These are phyloP conservation scores for Melanerpes aurifrons DNA, from an alignment of 2,113 vertebrate species.

Conservation along the genomic window DNA sequence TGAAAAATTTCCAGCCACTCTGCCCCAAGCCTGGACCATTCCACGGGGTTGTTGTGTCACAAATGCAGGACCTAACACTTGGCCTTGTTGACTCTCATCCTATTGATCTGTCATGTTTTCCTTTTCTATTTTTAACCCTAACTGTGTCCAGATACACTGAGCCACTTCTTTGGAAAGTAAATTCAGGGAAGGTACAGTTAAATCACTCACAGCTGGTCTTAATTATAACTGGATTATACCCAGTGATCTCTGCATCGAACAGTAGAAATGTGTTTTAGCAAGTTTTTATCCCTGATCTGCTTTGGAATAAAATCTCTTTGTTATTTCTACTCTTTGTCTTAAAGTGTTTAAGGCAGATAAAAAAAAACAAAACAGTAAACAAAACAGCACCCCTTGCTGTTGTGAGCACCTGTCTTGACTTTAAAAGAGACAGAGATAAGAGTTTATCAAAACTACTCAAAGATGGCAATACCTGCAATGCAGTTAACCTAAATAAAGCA, in stretches of 20 bases:
- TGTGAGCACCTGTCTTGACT: background rate
- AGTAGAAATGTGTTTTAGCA: background rate
- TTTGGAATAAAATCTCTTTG: background rate
- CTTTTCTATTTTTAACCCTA: background rate
- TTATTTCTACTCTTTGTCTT: background rate
- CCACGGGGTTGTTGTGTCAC: no score
- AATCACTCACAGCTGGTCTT: background rate
- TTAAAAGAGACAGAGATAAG: background rate
- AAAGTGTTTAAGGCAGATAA: background rate
- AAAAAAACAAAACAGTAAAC: background rate
- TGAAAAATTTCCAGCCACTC: no score
- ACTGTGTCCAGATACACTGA: background rate
- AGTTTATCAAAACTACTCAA: background rate
- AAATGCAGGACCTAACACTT: no score
- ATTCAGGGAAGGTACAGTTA: background rate
- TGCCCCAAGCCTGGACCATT: no score
- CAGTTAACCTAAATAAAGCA: constrained; percentile 19
- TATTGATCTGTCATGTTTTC: background rate
- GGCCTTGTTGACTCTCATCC: no score
- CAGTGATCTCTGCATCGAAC: background rate
- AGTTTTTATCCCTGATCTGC: background rate
- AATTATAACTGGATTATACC: background rate
- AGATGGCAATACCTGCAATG: background rate
- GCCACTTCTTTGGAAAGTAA: background rate
- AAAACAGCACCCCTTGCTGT: background rate